Evolutionary conservation across 2,797 vertebrate species (phyloP), one percentile per base, ranked within the genome.

Genomic region (Vultur gryphus): DNA sequence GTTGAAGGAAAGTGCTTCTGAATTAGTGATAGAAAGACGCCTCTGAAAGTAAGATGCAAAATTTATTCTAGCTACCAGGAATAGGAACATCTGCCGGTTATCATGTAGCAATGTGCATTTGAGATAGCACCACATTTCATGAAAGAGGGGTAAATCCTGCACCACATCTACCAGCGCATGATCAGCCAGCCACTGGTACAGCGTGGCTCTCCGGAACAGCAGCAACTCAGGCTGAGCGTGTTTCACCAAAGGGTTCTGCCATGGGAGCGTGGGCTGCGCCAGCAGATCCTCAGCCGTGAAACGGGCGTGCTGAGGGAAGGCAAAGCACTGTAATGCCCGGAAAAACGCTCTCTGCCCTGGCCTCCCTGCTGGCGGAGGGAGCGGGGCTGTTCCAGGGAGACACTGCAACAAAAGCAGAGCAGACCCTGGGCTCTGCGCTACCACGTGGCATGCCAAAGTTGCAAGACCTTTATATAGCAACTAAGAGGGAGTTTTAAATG

Each of bases 1-100:
- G 99, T 99, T 82, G 99, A 99, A 54, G 99, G 99, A 97, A 99
- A 99, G 98, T 99, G 99, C 98, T 99, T 99, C 86, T 98, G 98
- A 95, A 99, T 99, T 65, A 99, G 98, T 48, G 99, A 99, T 97
- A 99, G 99, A 98, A 99, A 99, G 83, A 99, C 99, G 91, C 99
- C 99, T 98, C 99, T 99, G 97, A 95, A 93, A 97, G 95, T 87
- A 94, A 97, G 96, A 97, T 77, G 92, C 85, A 93, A 87, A 93
- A 90, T 97, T 97, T 96, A 97, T 93, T 97, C 94, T 88, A 84
- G 90, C 94, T 84, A 64, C 59, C 79, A 91, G 84, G 67, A 58
- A 8, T 1, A 90, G 76, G 52, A 95, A 76, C 70, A 75, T 4
- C 58, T 81, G 66, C 77, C 3, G 37, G 67, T 86, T 69, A 91